Base-by-base conservation (phyloP, 2,113 vertebrate genomes). In the Falco punctatus region DNA sequence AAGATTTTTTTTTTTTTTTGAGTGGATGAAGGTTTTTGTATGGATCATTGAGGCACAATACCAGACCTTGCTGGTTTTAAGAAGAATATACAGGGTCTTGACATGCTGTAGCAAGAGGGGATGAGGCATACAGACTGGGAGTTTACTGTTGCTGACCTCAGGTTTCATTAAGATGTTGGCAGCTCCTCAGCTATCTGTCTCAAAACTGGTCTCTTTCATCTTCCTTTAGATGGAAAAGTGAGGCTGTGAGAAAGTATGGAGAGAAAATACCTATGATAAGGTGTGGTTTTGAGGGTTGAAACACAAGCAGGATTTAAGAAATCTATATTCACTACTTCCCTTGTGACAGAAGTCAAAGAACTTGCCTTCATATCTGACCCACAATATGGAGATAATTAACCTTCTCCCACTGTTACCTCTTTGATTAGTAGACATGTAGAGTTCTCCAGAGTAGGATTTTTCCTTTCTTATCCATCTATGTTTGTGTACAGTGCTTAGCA, bases 91-190 rank as follows among this genome's bases (percentile, higher is more conserved):
- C 9, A 61, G 11, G 5, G 14, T 79, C 42, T 75, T 67, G 13
- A 30, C 3, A 26, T 30, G 2, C 6, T 66, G 4, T 57, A 54
- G 44, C 1, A 5, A 44, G 32, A 89, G 6, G 0, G 2, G 8
- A n/a, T 10, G 26, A 51, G 28, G 26, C 23, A 23, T 44, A 38
- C 6, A 67, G 49, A 35, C 3, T 66, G 15, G 2, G 2, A 38
- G 2, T 64, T 89, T 90, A 30, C 17, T 81, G 46, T 57, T 48
- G 24, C 15, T 58, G 15, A 84, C 40, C 40, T 84, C 13, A 23
- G 21, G 30, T 81, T 73, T 77, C 40, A 26, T n/a, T 49, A 54
- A 57, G 21, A 16, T 14, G 2, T 38, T 5, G 2, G 10, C 48
- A 82, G 10, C 4, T 75, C 10, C 18, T 65, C 46, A 23, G 13